These are phyloP conservation scores for Zeus faber DNA, from an alignment of 2,113 vertebrate species.

Conservation along the genomic window DNA sequence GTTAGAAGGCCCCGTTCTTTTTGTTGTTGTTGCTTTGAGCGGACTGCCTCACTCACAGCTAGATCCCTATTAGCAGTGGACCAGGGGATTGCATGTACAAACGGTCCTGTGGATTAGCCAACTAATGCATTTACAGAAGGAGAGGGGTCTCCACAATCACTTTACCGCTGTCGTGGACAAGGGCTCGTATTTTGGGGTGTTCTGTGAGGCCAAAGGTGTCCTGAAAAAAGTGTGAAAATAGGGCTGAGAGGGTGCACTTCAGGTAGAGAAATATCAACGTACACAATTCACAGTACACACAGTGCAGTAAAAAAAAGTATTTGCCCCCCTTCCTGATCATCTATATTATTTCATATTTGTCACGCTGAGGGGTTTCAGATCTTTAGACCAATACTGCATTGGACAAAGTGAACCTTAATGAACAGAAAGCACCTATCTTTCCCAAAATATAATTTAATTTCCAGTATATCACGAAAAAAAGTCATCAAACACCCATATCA, in stretches of 20 bases:
- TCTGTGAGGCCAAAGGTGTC: no score
- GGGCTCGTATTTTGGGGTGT: not conserved
- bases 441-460: no score
- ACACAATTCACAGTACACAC: slow-evolving; percentile 6
- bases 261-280: slow-evolving; percentile 9
- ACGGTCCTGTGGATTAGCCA: slow-evolving; percentile 79
- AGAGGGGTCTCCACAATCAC: slow-evolving; percentile 58
- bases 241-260: slow-evolving; percentile 33
- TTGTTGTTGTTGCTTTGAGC: slow-evolving; percentile 11
- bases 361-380: no score
- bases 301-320: no score
- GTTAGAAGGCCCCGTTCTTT: slow-evolving; percentile 52
- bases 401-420: no score
- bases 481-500: no score
- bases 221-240: slow-evolving; percentile 66
- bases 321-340: no score
- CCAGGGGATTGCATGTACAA: slow-evolving; percentile 84
- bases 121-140: slow-evolving; percentile 79
- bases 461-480: no score
- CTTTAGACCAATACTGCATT: no score
- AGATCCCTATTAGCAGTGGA: slow-evolving; percentile 79
- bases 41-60: slow-evolving; percentile 53
- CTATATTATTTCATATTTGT: no score
- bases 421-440: no score
- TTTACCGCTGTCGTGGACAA: no score